A percentile compares a stretch with the other conserved stretches of the same genome.
Conservation (phyloP, 2,113 vertebrate species). For the Centropristis striata region DNA sequence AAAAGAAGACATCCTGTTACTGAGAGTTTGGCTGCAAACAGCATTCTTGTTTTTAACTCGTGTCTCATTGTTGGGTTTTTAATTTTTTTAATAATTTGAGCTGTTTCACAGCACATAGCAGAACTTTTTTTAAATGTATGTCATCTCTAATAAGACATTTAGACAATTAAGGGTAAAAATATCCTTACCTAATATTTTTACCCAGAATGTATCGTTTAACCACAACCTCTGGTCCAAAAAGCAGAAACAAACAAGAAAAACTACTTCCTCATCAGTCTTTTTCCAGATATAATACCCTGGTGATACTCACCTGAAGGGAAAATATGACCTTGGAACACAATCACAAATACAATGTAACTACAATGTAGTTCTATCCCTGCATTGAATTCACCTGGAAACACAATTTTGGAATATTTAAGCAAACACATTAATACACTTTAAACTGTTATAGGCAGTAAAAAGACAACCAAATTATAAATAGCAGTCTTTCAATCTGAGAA, state of each 20-base stretch:
- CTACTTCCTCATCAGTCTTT: background rate
- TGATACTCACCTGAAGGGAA: background rate
- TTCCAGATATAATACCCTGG: conserved; percentile 1
- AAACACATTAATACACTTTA: background rate
- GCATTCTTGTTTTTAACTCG: too few species aligned
- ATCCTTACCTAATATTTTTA: too few species aligned
- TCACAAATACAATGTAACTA: conserved; percentile 9
- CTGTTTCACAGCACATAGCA: too few species aligned
- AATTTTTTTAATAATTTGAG: too few species aligned
- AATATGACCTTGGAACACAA: background rate
- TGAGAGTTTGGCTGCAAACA: background rate
- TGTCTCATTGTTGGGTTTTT: too few species aligned
- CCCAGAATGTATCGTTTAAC: too few species aligned
- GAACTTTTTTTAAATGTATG: too few species aligned
- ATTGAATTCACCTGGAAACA: background rate
- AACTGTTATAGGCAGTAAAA: background rate
- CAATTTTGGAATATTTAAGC: background rate
- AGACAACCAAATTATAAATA: background rate
- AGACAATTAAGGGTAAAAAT: too few species aligned
- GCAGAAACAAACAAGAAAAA: background rate
- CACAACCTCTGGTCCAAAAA: background rate
- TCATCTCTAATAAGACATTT: too few species aligned
- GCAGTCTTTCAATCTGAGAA: too few species aligned
- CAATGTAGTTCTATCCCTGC: background rate
- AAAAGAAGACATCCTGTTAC: background rate